A percentile compares a stretch with the other conserved stretches of the same genome.
phyloP scores from a whole-genome alignment of 2,797 vertebrate species.

The Malurus splendens region DNA sequence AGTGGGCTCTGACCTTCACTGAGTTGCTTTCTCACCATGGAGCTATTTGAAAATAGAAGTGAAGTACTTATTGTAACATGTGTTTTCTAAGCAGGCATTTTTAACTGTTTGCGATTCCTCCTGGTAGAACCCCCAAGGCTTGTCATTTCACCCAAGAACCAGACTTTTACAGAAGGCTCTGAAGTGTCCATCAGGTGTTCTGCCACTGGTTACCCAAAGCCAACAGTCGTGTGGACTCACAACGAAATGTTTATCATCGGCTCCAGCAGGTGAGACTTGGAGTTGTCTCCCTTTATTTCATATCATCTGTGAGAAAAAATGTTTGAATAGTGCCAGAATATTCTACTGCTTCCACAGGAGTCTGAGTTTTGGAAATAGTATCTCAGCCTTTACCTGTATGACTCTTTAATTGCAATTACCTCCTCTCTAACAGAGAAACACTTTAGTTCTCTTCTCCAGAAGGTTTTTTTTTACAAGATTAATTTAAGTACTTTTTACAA shows the following conservation, averaged over 20 bases:
- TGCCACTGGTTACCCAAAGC: slow-evolving; percentile 84
- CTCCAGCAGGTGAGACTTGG: slow-evolving; percentile 81
- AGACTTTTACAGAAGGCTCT: slow-evolving; percentile 83
- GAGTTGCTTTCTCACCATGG: background rate
- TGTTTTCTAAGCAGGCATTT: background rate
- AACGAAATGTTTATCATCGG: slow-evolving; percentile 87
- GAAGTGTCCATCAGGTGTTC: slow-evolving; percentile 87
- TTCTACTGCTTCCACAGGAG: background rate
- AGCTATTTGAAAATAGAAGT: background rate
- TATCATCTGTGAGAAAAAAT: background rate
- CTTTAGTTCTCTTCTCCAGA: background rate
- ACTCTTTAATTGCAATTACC: background rate
- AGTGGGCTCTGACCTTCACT: background rate
- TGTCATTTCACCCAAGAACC: slow-evolving; percentile 82
- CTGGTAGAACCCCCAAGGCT: slow-evolving; percentile 82
- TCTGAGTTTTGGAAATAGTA: background rate
- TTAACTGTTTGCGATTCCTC: background rate
- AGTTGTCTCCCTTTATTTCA: background rate
- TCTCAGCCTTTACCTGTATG: background rate
- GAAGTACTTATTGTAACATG: background rate
- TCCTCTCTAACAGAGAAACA: background rate
- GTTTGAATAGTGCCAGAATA: background rate
- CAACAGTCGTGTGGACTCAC: slow-evolving; percentile 86
- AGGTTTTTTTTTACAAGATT: background rate
- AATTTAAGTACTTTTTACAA: background rate